Evolutionary conservation across 23 tunicate species (phyloP).

Genomic region (Trididemnum miniatum): DNA sequence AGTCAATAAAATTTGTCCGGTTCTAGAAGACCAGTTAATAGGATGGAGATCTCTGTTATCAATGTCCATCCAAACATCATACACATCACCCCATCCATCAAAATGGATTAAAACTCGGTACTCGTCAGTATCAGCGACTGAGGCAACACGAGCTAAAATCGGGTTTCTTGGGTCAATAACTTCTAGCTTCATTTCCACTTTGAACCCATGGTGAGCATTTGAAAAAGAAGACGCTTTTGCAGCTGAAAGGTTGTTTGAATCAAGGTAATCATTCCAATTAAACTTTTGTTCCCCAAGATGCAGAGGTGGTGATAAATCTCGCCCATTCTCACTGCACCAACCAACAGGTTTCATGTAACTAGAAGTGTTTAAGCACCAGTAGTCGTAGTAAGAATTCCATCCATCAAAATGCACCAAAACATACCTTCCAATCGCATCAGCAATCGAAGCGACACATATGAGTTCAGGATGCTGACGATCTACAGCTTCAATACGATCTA

Average conservation of each 20-base stretch:
- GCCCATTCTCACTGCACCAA: conserved; percentile 59
- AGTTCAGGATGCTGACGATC: conserved; percentile 63
- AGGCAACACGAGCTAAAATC: conserved; percentile 52
- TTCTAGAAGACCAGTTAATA: conserved; percentile 33
- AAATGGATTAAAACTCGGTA: conserved; percentile 64
- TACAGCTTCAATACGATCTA: conserved; percentile 70
- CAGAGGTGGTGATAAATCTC: conserved; percentile 53
- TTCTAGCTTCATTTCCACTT: conserved; percentile 68
- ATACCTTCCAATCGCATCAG: conserved; percentile 58
- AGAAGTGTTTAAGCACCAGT: conserved; percentile 63
- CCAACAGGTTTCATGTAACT: conserved; percentile 69
- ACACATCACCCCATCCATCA: conserved; percentile 77
- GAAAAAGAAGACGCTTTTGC: conserved; percentile 22
- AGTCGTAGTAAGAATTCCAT: conserved; percentile 76
- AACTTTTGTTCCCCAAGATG: conserved; percentile 30
- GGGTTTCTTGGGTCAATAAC: conserved; percentile 76
- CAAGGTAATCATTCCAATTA: conserved; percentile 55
- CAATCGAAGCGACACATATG: conserved; percentile 76
- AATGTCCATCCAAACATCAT: conserved; percentile 65
- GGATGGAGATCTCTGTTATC: conserved; percentile 81
- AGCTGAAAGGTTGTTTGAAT: conserved; percentile 21
- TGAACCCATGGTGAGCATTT: conserved; percentile 51
- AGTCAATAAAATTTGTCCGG: conserved; percentile 53
- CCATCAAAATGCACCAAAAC: conserved; percentile 81
- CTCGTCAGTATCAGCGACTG: conserved; percentile 38